phyloP scores from a whole-genome alignment of 2,113 vertebrate species.

The Cavia porcellus region DNA sequence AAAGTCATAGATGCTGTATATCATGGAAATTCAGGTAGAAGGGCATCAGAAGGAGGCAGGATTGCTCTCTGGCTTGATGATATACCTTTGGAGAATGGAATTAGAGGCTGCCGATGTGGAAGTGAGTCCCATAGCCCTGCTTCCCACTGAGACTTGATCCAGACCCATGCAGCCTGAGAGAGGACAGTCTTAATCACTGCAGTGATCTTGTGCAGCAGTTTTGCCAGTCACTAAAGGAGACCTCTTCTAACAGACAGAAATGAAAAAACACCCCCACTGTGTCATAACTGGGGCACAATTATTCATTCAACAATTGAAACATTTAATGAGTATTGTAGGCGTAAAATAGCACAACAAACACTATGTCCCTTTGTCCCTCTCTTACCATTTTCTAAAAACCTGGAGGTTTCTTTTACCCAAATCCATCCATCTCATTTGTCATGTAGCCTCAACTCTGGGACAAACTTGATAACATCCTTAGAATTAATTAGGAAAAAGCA shows the following conservation, averaged over 20 bases:
- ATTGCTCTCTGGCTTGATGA: not conserved
- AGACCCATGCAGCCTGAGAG: not conserved
- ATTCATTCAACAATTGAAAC: constrained; percentile 31
- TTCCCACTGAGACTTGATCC: not conserved
- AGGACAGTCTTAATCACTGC: not conserved
- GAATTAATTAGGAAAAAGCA: constrained; percentile 34
- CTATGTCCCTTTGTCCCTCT: not conserved
- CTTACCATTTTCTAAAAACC: constrained; percentile 22
- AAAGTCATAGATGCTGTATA: not conserved
- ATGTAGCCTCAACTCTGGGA: not conserved
- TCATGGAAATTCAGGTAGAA: constrained; percentile 25
- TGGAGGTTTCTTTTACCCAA: constrained; percentile 40
- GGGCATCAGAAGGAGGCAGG: not conserved
- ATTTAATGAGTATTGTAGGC: not conserved
- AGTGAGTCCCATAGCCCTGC: not conserved
- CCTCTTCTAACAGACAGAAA: not conserved
- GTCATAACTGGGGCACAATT: not conserved
- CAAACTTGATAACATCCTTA: constrained; percentile 20
- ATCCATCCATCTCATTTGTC: not conserved
- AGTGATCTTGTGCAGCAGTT: not conserved
- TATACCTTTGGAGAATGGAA: not conserved
- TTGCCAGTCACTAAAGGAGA: not conserved
- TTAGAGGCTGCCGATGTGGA: constrained; percentile 4
- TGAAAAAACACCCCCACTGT: not conserved
- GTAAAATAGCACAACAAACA: not conserved